These are phyloP conservation scores for Anoplolepis gracilipes DNA, from an alignment of 1,140 invertebrate species.

Conservation along the genomic window DNA sequence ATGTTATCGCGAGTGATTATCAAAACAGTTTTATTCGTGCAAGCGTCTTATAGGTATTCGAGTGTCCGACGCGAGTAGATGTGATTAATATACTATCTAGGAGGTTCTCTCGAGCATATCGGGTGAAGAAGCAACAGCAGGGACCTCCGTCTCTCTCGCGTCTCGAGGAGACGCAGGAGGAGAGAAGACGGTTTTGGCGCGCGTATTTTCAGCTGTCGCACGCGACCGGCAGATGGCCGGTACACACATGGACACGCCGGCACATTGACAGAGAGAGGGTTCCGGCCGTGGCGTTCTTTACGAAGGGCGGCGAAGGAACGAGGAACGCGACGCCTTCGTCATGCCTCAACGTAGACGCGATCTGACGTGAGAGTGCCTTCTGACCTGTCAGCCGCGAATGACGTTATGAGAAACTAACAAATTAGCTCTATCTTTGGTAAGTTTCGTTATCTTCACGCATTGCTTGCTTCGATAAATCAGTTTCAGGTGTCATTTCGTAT, in stretches of 20 bases:
- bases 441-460: background rate
- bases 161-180: no score
- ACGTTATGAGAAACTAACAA: background rate
- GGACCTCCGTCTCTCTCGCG: no score
- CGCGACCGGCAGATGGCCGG: conserved; percentile 82
- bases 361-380: background rate
- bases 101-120: no score
- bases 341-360: background rate
- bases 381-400: background rate
- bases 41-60: no score
- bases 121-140: no score
- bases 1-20: no score
- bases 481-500: background rate
- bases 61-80: no score
- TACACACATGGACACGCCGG: conserved; percentile 44
- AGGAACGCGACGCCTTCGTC: background rate
- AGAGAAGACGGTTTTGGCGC: conserved; percentile 74
- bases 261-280: background rate
- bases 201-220: conserved; percentile 68
- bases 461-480: no score
- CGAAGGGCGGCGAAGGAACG: background rate
- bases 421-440: background rate
- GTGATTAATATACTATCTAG: no score
- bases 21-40: no score
- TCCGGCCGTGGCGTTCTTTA: background rate